Conservation (phyloP, 2,113 vertebrate genomes). For the Aptenodytes forsteri region DNA sequence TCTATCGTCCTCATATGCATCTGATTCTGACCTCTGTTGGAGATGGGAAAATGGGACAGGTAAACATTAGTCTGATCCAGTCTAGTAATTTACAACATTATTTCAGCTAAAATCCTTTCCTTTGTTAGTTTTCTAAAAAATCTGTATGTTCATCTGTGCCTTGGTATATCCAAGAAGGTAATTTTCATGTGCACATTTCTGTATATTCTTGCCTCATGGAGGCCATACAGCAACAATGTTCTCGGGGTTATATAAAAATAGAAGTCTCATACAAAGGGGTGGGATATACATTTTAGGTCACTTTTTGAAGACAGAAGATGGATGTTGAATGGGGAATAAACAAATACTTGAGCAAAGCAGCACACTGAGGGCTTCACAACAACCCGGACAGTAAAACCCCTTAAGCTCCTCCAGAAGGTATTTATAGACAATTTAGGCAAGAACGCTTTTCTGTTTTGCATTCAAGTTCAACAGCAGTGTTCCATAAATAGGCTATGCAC, state of each 20-base stretch:
- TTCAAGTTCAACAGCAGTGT: constrained; percentile 34
- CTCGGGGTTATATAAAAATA: not conserved
- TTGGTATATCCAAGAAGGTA: not conserved
- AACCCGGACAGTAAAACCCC: not conserved
- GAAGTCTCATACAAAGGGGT: not conserved
- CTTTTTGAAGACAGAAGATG: not conserved
- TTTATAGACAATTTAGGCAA: constrained; percentile 37
- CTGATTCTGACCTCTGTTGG: not conserved
- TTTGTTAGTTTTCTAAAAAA: not conserved
- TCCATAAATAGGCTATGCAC: constrained; percentile 42
- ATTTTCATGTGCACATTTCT: not conserved
- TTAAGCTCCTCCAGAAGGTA: not conserved
- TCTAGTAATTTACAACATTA: not conserved
- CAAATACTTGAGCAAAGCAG: not conserved
- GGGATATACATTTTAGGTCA: not conserved
- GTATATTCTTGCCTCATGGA: not conserved
- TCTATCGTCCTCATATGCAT: not conserved
- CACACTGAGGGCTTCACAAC: not conserved
- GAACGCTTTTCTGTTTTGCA: not conserved
- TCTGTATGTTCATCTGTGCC: not conserved
- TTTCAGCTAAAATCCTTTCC: not conserved
- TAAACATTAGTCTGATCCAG: not conserved
- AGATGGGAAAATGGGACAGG: not conserved
- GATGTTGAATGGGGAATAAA: not conserved
- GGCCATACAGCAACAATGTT: not conserved